Evolutionary conservation across 2,888 invertebrate species (phyloP).

Genomic region (Diarsia mendica): DNA sequence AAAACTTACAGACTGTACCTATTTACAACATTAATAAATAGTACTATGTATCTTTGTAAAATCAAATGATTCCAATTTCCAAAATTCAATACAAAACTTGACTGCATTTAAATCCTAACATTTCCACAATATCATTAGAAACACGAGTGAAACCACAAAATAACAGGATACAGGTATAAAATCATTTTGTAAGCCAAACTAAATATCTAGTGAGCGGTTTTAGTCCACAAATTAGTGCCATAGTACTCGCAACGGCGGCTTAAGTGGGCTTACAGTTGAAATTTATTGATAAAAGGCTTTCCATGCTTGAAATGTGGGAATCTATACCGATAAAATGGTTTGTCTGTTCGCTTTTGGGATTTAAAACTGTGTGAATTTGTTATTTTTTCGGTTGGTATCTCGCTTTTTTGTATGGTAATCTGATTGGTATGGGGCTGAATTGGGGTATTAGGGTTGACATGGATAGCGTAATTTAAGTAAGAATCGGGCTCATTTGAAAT

Average conservation of each 20-base stretch:
- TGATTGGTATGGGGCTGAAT: neutral
- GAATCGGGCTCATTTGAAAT: neutral
- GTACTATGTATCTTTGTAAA: neutral
- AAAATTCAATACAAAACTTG: neutral
- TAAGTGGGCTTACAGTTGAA: conserved; percentile 70
- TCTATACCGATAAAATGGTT: conserved; percentile 62
- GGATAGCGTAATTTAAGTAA: neutral
- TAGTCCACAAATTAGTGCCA: conserved; percentile 71
- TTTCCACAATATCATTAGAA: conserved; percentile 13
- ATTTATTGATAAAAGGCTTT: conserved; percentile 76
- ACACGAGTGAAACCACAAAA: conserved; percentile 9
- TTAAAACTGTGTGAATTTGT: conserved; percentile 38
- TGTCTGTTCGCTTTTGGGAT: conserved; percentile 46
- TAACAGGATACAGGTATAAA: conserved; percentile 48
- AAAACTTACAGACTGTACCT: neutral
- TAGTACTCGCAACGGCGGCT: conserved; percentile 65
- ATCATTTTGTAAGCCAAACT: conserved; percentile 62
- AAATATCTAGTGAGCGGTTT: conserved; percentile 62
- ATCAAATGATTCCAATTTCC: neutral
- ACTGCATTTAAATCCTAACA: neutral
- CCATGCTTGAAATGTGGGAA: conserved; percentile 68
- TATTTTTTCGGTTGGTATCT: conserved; percentile 8
- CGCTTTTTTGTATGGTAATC: conserved; percentile 3
- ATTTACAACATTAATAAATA: neutral
- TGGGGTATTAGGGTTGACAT: neutral